Percentiles rank a stretch among this genome's conserved stretches.
Evolutionary conservation across 2,797 vertebrate genomes (phyloP).

Genomic region (Pyrocephalus nanus): DNA sequence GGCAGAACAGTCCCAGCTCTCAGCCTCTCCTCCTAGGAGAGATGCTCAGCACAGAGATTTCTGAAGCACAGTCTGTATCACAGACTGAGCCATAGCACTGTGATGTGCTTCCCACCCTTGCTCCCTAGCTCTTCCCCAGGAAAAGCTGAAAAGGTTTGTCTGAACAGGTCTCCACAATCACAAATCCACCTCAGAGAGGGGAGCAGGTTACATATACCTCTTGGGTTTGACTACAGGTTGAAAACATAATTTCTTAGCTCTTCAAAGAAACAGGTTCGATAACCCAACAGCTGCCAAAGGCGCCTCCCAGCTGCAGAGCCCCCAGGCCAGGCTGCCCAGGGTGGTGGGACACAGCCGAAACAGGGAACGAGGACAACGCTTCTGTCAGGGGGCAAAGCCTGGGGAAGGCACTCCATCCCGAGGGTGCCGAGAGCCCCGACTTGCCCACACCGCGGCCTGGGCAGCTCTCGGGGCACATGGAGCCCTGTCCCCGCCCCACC

Average conservation of each 20-base stretch:
- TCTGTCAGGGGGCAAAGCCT: fast-evolving
- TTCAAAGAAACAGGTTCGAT: fast-evolving
- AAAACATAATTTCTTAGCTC: fast-evolving
- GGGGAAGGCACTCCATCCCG: fast-evolving
- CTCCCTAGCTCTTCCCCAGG: not conserved
- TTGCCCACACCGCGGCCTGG: fast-evolving
- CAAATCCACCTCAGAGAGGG: fast-evolving
- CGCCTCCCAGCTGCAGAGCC: too few species aligned
- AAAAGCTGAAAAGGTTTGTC: fast-evolving
- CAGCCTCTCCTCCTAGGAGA: fast-evolving
- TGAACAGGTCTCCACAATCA: not conserved
- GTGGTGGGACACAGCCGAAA: fast-evolving
- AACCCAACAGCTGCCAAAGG: too few species aligned
- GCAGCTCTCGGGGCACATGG: not conserved
- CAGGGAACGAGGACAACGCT: fast-evolving
- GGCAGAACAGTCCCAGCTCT: fast-evolving
- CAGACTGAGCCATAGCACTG: not conserved
- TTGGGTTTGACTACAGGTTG: not conserved
- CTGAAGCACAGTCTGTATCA: fast-evolving
- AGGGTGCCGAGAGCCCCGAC: fast-evolving
- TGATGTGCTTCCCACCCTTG: fast-evolving
- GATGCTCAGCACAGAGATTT: not conserved
- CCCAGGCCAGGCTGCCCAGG: fast-evolving
- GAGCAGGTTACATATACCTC: fast-evolving
- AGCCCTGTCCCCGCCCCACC: fast-evolving